phyloP scores from a whole-genome alignment of 2,797 vertebrate genomes.

The Diceros bicornis region DNA sequence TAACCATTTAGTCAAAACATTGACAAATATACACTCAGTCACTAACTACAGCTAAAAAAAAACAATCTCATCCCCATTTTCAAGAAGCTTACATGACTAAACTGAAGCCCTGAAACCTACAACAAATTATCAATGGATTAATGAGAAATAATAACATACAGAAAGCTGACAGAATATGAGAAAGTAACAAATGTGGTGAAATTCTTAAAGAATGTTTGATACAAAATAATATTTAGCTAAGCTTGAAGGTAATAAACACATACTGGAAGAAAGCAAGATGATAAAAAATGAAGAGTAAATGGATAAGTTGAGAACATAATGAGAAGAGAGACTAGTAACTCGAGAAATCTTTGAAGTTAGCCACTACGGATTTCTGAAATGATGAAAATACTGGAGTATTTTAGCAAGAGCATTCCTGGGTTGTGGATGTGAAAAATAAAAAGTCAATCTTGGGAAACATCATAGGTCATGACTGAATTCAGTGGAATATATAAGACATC shows the following conservation, averaged over 20 bases:
- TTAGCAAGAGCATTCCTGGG: not conserved
- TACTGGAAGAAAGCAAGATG: not conserved
- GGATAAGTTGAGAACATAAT: not conserved
- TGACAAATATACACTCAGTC: not conserved
- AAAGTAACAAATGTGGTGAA: not conserved
- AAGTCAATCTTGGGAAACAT: not conserved
- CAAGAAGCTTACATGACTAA: not conserved
- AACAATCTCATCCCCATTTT: not conserved
- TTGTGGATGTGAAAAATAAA: conserved; percentile 1
- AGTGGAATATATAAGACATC: not conserved
- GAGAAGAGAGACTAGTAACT: not conserved
- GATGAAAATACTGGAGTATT: not conserved
- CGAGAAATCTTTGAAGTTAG: not conserved
- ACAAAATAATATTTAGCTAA: not conserved
- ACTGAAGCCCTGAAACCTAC: not conserved
- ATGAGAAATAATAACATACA: conserved; percentile 18
- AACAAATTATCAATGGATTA: conserved; percentile 18
- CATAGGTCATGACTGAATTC: conserved; percentile 13
- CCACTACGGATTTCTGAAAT: not conserved
- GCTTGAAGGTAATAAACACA: not conserved
- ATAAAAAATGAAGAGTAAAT: not conserved
- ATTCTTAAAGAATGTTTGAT: conserved; percentile 31
- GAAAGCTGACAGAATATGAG: not conserved
- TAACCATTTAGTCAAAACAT: not conserved
- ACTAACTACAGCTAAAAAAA: not conserved